phyloP scores from a whole-genome alignment of 2,113 vertebrate genomes.

The Condylura cristata region DNA sequence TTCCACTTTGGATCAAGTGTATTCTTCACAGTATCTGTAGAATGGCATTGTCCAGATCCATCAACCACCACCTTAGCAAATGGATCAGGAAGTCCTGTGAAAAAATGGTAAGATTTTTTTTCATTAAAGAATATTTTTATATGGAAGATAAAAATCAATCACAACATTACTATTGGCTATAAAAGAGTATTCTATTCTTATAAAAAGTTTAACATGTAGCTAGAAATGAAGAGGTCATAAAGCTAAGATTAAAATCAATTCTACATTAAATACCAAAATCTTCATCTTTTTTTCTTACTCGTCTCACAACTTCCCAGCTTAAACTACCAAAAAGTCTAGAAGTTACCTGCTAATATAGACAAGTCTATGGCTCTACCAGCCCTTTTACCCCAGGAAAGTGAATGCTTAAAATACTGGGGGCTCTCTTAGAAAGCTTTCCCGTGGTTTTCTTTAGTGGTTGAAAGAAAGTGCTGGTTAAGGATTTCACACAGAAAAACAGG shows the following conservation, averaged over 20 bases:
- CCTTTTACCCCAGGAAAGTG: background rate
- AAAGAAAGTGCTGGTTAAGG: constrained; percentile 17
- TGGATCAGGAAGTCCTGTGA: constrained; percentile 96
- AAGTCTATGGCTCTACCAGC: background rate
- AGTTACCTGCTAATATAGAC: background rate
- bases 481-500: background rate
- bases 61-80: constrained; percentile 99
- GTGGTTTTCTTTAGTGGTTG: background rate
- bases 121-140: constrained; percentile 50
- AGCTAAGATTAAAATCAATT: constrained; percentile 33
- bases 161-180: constrained; percentile 31
- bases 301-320: constrained; percentile 10
- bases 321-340: constrained; percentile 20
- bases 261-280: constrained; percentile 31
- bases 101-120: constrained; percentile 29
- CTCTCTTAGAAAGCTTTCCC: background rate
- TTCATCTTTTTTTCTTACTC: constrained; percentile 2
- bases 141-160: constrained; percentile 40
- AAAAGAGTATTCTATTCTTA: constrained; percentile 17
- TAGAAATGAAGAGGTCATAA: constrained; percentile 14
- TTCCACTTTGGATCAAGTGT: constrained; percentile 99
- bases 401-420: background rate
- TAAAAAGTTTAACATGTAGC: constrained; percentile 21
- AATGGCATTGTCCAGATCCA: constrained; percentile 99
- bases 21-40: constrained; percentile 99